These are phyloP conservation scores for Aldabrachelys gigantea DNA, from an alignment of 2,113 vertebrate species.

Conservation along the genomic window DNA sequence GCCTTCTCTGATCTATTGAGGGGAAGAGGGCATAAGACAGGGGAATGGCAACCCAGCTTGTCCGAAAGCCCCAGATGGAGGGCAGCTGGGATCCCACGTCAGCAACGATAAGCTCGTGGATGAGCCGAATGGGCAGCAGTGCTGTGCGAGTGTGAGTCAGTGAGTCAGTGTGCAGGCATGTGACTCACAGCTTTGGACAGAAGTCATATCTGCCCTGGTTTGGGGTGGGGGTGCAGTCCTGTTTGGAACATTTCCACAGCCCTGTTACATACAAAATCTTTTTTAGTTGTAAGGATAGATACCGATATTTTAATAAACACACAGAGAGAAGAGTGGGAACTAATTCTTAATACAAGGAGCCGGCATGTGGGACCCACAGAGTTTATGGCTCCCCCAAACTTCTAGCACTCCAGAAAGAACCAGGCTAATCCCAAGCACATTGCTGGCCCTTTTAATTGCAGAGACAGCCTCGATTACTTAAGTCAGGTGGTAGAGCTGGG, in stretches of 20 bases:
- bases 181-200: not conserved
- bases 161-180: not conserved
- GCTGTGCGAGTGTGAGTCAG: not conserved
- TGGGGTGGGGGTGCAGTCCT: not conserved
- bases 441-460: not conserved
- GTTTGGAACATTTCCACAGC: not conserved
- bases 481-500: not conserved
- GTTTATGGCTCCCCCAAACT: not conserved
- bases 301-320: not conserved
- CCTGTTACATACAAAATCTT: not conserved
- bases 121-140: not conserved
- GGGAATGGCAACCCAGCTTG: not conserved
- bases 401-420: not conserved
- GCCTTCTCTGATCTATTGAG: not conserved
- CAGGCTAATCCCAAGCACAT: not conserved
- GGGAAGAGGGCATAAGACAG: too few species aligned
- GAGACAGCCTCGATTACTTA: not conserved
- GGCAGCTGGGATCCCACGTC: not conserved
- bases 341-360: rapidly evolving
- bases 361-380: rapidly evolving
- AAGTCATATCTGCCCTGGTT: rapidly evolving
- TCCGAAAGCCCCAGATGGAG: not conserved
- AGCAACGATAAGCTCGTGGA: not conserved
- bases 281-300: not conserved
- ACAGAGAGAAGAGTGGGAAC: rapidly evolving